Conservation (phyloP, 2,797 vertebrate genomes). For the Brachyrhaphis roseni region DNA sequence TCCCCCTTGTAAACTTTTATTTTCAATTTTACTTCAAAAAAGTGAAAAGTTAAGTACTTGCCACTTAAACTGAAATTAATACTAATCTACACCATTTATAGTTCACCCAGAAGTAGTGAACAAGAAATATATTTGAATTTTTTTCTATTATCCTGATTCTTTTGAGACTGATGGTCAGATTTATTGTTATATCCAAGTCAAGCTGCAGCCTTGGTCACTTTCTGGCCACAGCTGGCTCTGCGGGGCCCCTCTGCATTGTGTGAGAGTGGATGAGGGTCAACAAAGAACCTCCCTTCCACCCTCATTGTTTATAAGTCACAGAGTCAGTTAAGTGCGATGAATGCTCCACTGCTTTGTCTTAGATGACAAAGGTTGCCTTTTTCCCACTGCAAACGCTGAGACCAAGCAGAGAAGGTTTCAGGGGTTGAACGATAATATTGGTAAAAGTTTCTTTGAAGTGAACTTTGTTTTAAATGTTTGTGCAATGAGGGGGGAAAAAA, state of each 20-base stretch:
- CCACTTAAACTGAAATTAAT: not conserved
- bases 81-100: not conserved
- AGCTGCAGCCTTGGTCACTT: conserved; percentile 13
- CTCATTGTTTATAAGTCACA: conserved; percentile 65
- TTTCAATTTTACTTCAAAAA: not conserved
- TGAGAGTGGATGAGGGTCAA: conserved; percentile 52
- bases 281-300: conserved; percentile 67
- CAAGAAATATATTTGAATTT: not conserved
- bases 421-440: not conserved
- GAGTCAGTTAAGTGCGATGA: conserved; percentile 37
- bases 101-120: not conserved
- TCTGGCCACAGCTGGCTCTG: conserved; percentile 43
- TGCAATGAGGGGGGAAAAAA: not conserved
- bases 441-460: not conserved
- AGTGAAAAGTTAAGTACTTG: not conserved
- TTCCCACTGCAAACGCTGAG: not conserved
- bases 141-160: not conserved
- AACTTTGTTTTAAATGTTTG: not conserved
- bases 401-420: not conserved
- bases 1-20: not conserved
- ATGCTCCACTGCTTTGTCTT: conserved; percentile 37
- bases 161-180: not conserved
- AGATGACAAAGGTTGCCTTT: conserved; percentile 4
- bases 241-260: conserved; percentile 66
- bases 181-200: not conserved